Conservation (phyloP, 92 coral and sea anemone species). For the Phenganax marumi region DNA sequence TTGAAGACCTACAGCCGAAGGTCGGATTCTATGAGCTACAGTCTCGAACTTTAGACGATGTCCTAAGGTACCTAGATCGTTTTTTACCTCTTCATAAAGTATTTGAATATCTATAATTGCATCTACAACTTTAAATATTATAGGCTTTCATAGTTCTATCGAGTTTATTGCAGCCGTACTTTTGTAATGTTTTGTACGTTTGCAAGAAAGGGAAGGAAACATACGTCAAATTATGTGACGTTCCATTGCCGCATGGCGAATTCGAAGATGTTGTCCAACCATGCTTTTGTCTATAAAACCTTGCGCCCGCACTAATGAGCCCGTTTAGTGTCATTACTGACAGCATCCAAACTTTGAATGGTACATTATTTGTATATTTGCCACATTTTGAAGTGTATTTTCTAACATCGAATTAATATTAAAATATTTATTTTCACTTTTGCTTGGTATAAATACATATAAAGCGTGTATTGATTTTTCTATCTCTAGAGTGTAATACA, state of each 20-base stretch:
- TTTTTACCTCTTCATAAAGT: no score
- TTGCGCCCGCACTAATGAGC: background rate
- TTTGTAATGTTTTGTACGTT: background rate
- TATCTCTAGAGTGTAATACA: no score
- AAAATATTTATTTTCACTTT: no score
- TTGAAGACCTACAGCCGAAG: slow-evolving; percentile 61
- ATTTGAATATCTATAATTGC: no score
- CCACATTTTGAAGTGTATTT: no score
- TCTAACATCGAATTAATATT: no score
- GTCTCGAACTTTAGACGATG: slow-evolving; percentile 69
- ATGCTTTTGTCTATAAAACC: background rate
- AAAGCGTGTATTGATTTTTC: no score
- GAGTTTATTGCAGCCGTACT: background rate
- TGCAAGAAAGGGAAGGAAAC: background rate
- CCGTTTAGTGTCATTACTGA: no score
- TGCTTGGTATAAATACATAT: no score
- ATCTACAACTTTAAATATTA: no score
- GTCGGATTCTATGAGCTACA: slow-evolving; percentile 74
- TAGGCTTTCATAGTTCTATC: background rate
- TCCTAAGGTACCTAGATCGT: slow-evolving; percentile 53
- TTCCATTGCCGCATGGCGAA: slow-evolving; percentile 3
- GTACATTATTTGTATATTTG: no score
- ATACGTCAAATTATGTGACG: background rate
- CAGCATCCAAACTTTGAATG: no score
- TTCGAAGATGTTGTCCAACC: background rate